These are phyloP conservation scores for Tragelaphus imberbis DNA, from an alignment of 2,113 vertebrate species.

Conservation along the genomic window DNA sequence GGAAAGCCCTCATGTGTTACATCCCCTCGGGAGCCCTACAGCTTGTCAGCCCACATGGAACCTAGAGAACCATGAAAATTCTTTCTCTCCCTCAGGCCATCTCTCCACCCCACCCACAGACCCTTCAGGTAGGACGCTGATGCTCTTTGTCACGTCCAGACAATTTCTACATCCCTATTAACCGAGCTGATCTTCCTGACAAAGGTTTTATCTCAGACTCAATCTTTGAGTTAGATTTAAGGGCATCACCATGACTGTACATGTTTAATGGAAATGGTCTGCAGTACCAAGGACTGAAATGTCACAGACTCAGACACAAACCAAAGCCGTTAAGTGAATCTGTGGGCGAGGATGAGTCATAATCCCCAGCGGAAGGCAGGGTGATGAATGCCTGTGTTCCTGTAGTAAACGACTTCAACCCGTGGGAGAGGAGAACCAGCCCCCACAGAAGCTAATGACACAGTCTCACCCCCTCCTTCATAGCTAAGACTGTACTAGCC, in stretches of 20 bases:
- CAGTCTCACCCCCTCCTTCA: background rate
- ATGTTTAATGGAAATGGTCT: background rate
- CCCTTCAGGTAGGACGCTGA: background rate
- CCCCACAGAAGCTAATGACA: background rate
- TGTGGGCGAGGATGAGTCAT: background rate
- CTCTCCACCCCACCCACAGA: fast-evolving
- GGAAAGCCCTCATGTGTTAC: background rate
- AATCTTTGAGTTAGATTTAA: background rate
- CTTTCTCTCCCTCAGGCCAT: background rate
- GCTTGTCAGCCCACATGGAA: fast-evolving
- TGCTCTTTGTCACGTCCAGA: background rate
- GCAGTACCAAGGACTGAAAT: background rate
- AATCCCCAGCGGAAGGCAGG: background rate
- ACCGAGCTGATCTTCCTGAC: background rate
- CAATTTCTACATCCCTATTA: background rate
- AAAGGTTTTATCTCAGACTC: background rate
- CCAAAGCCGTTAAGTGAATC: background rate
- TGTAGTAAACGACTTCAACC: background rate
- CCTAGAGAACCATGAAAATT: background rate
- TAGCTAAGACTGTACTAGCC: fast-evolving
- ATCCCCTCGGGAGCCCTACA: fast-evolving
- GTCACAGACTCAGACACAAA: background rate
- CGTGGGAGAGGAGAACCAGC: background rate
- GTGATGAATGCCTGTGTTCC: background rate
- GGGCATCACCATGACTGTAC: background rate